These are phyloP conservation scores for Strix occidentalis DNA, from an alignment of 2,797 vertebrate genomes.

Conservation along the genomic window DNA sequence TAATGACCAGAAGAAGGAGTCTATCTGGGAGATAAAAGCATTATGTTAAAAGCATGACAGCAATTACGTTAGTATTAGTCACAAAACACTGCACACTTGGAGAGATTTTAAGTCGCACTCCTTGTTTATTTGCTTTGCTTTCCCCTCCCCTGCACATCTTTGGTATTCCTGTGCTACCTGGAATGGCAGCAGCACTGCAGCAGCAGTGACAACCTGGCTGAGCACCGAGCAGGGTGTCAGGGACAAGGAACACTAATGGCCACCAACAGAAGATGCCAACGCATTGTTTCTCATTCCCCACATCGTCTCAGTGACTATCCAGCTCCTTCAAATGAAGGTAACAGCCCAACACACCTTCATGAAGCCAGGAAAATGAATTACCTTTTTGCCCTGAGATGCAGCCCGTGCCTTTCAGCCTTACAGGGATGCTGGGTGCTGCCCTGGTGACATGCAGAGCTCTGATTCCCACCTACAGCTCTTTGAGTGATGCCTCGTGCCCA, in stretches of 20 bases:
- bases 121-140: slow-evolving; percentile 41
- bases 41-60: slow-evolving; percentile 51
- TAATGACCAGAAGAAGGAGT: slow-evolving; percentile 35
- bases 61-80: slow-evolving; percentile 56
- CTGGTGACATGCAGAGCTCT: neutral
- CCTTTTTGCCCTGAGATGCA: neutral
- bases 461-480: neutral
- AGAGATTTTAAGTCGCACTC: slow-evolving; percentile 24
- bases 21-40: slow-evolving; percentile 44
- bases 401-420: neutral
- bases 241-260: neutral
- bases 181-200: neutral
- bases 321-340: neutral
- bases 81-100: slow-evolving; percentile 35
- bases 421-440: neutral
- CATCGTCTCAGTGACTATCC: neutral
- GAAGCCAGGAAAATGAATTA: neutral
- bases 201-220: neutral
- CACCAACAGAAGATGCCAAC: neutral
- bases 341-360: neutral
- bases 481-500: neutral
- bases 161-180: neutral
- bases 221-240: neutral
- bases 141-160: neutral
- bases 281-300: neutral